Conservation (phyloP, 1,140 invertebrate species). For the Leucophenga varia region DNA sequence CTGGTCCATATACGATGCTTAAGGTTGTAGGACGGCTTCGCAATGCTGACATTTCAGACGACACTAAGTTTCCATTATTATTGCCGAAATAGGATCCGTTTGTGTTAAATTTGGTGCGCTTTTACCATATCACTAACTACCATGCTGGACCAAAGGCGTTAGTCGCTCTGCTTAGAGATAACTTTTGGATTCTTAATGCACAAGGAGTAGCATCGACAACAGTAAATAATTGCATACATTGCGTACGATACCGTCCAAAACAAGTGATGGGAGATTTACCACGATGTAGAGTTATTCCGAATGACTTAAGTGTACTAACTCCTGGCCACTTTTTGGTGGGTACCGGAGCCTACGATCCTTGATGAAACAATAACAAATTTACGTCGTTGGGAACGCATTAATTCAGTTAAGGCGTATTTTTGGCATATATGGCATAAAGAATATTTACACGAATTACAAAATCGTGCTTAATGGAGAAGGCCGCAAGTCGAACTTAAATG, state of each 20-base stretch:
- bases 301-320: slow-evolving; percentile 30
- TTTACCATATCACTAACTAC: slow-evolving; percentile 22
- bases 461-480: slow-evolving; percentile 36
- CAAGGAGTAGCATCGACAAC: slow-evolving; percentile 13
- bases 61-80: slow-evolving; percentile 45
- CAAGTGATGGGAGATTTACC: slow-evolving; percentile 10
- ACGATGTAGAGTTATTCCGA: slow-evolving; percentile 5
- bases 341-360: slow-evolving; percentile 10
- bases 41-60: slow-evolving; percentile 30
- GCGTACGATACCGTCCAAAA: slow-evolving; percentile 28
- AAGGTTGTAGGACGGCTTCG: no score
- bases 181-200: slow-evolving; percentile 28
- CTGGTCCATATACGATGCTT: slow-evolving; percentile 22
- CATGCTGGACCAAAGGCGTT: slow-evolving; percentile 40
- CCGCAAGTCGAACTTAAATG: slow-evolving; percentile 11
- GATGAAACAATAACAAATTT: not conserved
- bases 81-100: not conserved
- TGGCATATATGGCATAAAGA: slow-evolving; percentile 35
- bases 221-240: slow-evolving; percentile 31
- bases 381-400: slow-evolving; percentile 3
- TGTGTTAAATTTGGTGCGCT: not conserved
- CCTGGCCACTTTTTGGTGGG: slow-evolving; percentile 51
- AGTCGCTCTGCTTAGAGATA: slow-evolving; percentile 12
- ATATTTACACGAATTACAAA: slow-evolving; percentile 30
- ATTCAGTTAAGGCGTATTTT: slow-evolving; percentile 16